Base-by-base conservation (phyloP, 2,797 vertebrate genomes). In the Percopsis omiscomaycus region DNA sequence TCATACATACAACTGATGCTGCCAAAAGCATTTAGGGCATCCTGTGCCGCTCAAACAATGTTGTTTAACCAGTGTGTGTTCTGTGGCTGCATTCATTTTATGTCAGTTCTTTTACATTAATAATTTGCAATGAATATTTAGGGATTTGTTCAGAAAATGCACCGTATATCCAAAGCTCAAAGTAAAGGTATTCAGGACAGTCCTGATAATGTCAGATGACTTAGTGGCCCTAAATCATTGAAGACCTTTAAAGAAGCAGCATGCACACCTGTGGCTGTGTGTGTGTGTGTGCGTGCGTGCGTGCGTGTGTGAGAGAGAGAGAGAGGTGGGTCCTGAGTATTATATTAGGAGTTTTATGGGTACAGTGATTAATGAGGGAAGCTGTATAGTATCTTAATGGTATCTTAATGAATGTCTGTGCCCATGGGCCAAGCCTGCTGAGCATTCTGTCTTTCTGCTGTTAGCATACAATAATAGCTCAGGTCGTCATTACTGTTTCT, bases 371-470 rank as follows among this genome's bases (percentile, higher is more conserved):
- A 90, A 91, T 50, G 75, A 79, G 75, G 61, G 58, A 61, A 73
- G 78, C 73, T 83, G 73, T 83, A 87, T 69, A 69, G 78, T 85
- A 88, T 88, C 88, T 90, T 91, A 88, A 92, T 91, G 65, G 80
- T 78, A 88, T 88, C 86, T 89, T 92, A 90, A 92, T 90, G 87
- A 90, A 90, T 80, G 73, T 74, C 77, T 65, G 75, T 78, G 76
- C 81, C 83, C 81, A 68, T 16, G 22, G 47, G 57, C 13, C 8
- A 37, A 15, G 84, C 81, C 76, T 76, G 80, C 82, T 48, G 16
- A 67, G 75, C 59, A 56, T 59, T 79, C 68, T 49, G 56, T 74
- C 70, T 74, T 68, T 47, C n/a, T 45, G 48, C 57, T n/a, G 15
- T 58, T 37, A 49, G 16, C 55, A 9, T 6, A 59, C 55, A 5